phyloP scores from a whole-genome alignment of 2,888 invertebrate species.

The Agrotis ipsilon region DNA sequence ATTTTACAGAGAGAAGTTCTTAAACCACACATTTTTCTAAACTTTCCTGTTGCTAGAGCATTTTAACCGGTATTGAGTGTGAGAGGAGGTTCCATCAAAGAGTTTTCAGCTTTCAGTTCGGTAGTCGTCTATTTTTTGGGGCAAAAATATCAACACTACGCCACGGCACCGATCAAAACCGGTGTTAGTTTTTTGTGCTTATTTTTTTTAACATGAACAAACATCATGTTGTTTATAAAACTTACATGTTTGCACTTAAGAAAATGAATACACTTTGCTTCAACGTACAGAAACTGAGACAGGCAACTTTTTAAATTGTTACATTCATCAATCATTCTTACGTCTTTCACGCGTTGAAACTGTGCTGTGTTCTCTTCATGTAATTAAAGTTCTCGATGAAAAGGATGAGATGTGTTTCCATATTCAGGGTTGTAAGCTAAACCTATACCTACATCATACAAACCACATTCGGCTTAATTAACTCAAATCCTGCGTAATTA shows the following conservation, averaged over 20 bases:
- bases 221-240: slow-evolving; percentile 1
- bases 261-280: slow-evolving; percentile 21
- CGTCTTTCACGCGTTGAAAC: slow-evolving; percentile 8
- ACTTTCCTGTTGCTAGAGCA: slow-evolving; percentile 17
- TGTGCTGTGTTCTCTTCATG: slow-evolving; percentile 1
- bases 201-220: not conserved
- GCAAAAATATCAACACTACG: slow-evolving; percentile 21
- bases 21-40: slow-evolving; percentile 19
- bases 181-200: not conserved
- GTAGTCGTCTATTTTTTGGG: slow-evolving; percentile 22
- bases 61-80: slow-evolving; percentile 29
- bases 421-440: slow-evolving; percentile 24
- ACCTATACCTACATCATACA: slow-evolving; percentile 40
- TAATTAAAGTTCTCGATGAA: slow-evolving; percentile 47
- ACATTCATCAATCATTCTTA: slow-evolving; percentile 30
- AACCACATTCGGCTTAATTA: slow-evolving; percentile 61
- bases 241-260: slow-evolving; percentile 2
- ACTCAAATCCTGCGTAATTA: slow-evolving; percentile 65
- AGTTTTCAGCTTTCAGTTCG: slow-evolving; percentile 19
- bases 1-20: slow-evolving; percentile 17
- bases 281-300: not conserved
- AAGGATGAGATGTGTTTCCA: slow-evolving; percentile 35
- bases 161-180: slow-evolving; percentile 8
- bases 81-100: slow-evolving; percentile 9
- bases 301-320: slow-evolving; percentile 23